Evolutionary conservation across 2,797 vertebrate species (phyloP), one percentile per base, ranked within the genome.

Genomic region (Tolypeutes matacus): DNA sequence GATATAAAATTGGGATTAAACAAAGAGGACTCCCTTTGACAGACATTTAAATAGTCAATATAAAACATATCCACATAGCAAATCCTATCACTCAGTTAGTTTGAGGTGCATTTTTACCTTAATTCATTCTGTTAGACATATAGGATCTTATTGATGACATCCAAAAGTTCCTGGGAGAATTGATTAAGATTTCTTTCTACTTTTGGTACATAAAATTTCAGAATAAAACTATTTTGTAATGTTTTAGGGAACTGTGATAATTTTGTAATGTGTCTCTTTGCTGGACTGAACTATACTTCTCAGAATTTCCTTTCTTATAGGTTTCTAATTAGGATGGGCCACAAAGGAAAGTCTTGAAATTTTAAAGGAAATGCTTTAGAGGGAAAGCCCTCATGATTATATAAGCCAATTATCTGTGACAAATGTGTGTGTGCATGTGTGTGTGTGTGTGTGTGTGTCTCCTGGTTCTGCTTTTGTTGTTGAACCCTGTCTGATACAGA

Each of bases 61-160:
- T 85, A 89, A 93, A 89, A 89, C 20, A 90, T 72, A 86, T 62
- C 1, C 25, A 87, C 83, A 58, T 17, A 36, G 12, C 86, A 93
- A 92, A 76, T 65, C 21, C 31, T 92, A 62, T 56, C 31, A 75
- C 5, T 83, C 42, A 64, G 14, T 86, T 60, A 77, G 29, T 4
- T 39, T 91, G 14, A 84, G 3, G 23, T 78, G 69, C 25, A 88
- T 84, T 70, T 94, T 70, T 91, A 53, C 3, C 29, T 70, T 93
- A 86, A 93, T 5, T 69, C 29, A 83, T 49, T 80, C 34, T 86
- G 4, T 60, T 92, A 86, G 12, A 49, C 14, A 70, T 76, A 31
- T 51, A 39, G 9, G n/a, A 90, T 75, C 39, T 56, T 84, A 58
- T 5, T 91, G 29, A 62, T 69, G 15, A 29, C 18, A 7, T 34